Evolutionary conservation across 2,888 invertebrate species (phyloP).

Genomic region (Nysson spinosus): DNA sequence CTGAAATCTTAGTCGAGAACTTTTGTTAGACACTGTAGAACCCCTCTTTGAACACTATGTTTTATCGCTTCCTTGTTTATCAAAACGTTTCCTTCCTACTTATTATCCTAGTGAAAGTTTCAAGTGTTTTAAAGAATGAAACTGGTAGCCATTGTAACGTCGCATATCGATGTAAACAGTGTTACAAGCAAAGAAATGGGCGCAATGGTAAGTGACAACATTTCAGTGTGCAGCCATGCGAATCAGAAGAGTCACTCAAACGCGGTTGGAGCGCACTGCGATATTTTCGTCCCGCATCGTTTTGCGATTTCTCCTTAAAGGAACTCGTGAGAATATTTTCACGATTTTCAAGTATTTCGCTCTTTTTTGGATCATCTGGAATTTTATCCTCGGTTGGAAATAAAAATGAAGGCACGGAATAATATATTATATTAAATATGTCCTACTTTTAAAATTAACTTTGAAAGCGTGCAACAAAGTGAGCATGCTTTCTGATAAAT

Average conservation of each 20-base stretch:
- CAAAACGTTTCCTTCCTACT: background rate
- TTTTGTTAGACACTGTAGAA: too few species aligned
- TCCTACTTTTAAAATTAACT: too few species aligned
- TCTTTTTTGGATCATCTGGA: background rate
- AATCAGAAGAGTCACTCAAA: conserved; percentile 69
- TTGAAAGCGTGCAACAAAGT: too few species aligned
- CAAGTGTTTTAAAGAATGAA: conserved; percentile 1
- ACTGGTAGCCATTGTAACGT: conserved; percentile 17
- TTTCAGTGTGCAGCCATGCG: conserved; percentile 70
- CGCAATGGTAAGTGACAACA: conserved; percentile 64
- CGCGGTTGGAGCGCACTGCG: conserved; percentile 26
- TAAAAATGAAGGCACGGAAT: too few species aligned
- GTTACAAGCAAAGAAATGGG: conserved; percentile 41
- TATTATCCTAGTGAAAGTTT: background rate
- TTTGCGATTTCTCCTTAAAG: conserved; percentile 9
- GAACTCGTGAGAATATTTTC: conserved; percentile 50
- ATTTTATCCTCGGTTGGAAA: too few species aligned
- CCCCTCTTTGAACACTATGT: too few species aligned
- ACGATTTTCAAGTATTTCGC: background rate
- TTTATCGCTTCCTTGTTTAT: too few species aligned
- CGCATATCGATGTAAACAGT: conserved; percentile 48
- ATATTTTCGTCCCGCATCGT: conserved; percentile 64
- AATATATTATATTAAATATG: too few species aligned
- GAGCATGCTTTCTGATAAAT: too few species aligned
- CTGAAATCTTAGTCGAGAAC: too few species aligned